Evolutionary conservation across 2,888 invertebrate genomes (phyloP).

Genomic region (Gastracanthus pulcherrimus): DNA sequence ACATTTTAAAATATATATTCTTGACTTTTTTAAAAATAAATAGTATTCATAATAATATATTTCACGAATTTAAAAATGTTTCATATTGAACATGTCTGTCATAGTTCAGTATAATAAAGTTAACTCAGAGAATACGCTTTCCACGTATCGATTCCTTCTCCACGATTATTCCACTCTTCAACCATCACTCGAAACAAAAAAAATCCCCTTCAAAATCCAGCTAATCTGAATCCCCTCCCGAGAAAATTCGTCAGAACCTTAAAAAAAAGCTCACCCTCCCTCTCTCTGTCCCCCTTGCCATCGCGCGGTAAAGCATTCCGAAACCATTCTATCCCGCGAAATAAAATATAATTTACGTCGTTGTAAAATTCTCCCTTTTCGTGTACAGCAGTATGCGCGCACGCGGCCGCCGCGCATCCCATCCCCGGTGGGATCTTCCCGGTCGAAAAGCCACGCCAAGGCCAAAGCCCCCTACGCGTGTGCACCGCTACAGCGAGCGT

Average conservation of each 20-base stretch:
- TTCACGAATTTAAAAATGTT: background rate
- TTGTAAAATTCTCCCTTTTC: slow-evolving; percentile 38
- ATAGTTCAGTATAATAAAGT: background rate
- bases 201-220: slow-evolving; percentile 2
- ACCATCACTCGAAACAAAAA: background rate
- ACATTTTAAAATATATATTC: no score
- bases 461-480: background rate
- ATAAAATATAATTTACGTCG: slow-evolving; percentile 47
- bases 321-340: slow-evolving; percentile 3
- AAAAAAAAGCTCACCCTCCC: background rate
- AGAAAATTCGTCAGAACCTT: background rate
- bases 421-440: background rate
- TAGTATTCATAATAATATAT: background rate
- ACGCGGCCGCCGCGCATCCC: background rate
- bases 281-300: background rate
- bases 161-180: background rate
- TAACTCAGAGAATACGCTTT: no score
- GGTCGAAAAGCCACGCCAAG: background rate
- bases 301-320: background rate
- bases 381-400: background rate
- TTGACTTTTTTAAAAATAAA: no score
- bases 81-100: background rate
- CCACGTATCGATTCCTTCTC: background rate
- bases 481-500: no score
- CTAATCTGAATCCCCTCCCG: background rate